Conservation (phyloP, 2,113 vertebrate species). For the Rostratula benghalensis region DNA sequence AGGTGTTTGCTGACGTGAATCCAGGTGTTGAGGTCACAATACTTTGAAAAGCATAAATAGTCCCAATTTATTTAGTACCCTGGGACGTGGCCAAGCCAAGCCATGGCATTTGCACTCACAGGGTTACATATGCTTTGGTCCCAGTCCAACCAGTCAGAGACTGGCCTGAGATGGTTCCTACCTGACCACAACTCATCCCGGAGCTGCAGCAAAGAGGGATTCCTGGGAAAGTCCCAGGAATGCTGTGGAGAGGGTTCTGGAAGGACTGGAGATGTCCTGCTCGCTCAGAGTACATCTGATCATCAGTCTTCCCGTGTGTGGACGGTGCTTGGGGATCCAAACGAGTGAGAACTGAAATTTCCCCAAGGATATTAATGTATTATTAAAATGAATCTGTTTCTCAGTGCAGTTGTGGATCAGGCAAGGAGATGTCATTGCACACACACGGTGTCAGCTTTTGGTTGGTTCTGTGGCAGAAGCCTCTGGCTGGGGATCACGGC, state of each 20-base stretch:
- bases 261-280: neutral
- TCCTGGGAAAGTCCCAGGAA: neutral
- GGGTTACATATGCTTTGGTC: neutral
- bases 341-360: conserved; percentile 7
- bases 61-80: neutral
- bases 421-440: neutral
- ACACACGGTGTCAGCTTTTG: neutral
- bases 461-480: neutral
- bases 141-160: neutral
- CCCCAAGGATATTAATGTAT: neutral
- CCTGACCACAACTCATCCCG: neutral
- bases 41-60: neutral
- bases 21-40: neutral
- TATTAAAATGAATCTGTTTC: neutral
- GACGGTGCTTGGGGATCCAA: neutral
- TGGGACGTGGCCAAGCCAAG: neutral
- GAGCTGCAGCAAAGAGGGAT: neutral
- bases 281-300: accelerated
- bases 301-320: neutral
- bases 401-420: neutral
- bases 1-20: neutral
- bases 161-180: neutral
- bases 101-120: neutral
- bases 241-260: neutral
- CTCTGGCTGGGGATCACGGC: neutral